Percentiles rank a stretch among this genome's conserved stretches.
Evolutionary conservation across 1,140 invertebrate species (phyloP).

Genomic region (Galendromus occidentalis): DNA sequence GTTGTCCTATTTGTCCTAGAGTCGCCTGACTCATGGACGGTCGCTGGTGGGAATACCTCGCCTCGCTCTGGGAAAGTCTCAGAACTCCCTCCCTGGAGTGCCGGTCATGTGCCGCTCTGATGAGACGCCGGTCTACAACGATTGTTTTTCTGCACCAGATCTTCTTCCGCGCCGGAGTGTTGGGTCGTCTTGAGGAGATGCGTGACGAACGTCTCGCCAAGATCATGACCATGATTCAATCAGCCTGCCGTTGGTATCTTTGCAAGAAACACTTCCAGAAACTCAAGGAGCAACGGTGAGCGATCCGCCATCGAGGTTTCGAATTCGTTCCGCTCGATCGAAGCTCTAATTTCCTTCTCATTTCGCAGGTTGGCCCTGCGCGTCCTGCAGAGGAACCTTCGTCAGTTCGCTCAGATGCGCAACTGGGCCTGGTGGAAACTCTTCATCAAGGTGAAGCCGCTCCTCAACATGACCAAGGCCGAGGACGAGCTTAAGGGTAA

Average conservation of each 20-base stretch:
- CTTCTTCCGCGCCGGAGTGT: conserved; percentile 98
- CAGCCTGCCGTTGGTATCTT: conserved; percentile 64
- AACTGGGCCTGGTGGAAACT: conserved; percentile 99
- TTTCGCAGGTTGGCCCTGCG: conserved; percentile 60
- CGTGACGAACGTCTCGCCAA: conserved; percentile 95
- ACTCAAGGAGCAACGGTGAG: conserved; percentile 80
- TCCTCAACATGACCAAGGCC: conserved; percentile 90
- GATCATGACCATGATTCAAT: conserved; percentile 97
- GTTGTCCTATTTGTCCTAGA: background rate
- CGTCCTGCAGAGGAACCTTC: conserved; percentile 95
- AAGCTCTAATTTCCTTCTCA: conserved; percentile 2
- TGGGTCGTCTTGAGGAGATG: conserved; percentile 99
- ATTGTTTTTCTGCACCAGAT: conserved; percentile 39
- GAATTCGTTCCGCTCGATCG: too few relatives aligned
- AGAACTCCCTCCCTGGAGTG: too few relatives aligned
- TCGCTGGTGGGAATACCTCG: too few relatives aligned
- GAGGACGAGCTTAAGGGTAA: conserved; percentile 82
- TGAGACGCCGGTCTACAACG: too few relatives aligned
- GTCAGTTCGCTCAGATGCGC: conserved; percentile 90
- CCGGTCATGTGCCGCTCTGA: too few relatives aligned
- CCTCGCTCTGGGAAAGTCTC: too few relatives aligned
- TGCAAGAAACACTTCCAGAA: conserved; percentile 78
- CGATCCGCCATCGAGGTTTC: too few relatives aligned
- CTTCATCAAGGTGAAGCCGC: conserved; percentile 96
- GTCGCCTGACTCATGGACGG: too few relatives aligned